Evolutionary conservation across 2,113 vertebrate species (phyloP), one percentile per base, ranked within the genome.

Genomic region (Calidris pygmaea): DNA sequence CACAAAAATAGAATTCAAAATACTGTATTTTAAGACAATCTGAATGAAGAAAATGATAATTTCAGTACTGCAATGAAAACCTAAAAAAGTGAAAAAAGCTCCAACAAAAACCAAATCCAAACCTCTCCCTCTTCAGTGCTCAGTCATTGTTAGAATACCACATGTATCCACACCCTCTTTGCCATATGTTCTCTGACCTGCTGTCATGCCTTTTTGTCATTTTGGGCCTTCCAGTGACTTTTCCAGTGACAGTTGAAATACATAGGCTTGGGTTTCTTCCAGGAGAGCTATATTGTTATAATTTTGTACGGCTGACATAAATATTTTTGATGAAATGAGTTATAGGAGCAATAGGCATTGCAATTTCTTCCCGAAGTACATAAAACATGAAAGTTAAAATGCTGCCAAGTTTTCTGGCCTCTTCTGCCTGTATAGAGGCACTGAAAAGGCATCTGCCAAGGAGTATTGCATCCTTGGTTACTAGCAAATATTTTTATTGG

Each of bases 281-380:
- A 70, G 73, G 34, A 81, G 70, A 79, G 47, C 62, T 87, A 50
- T 58, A 68, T 41, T 90, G 81, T 94, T 94, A 87, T 89, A 89
- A 92, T 95, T 90, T 90, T 93, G 76, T 85, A 47, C 72, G 45
- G 56, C 45, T 90, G 88, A 50, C 83, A 84, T 93, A 95, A 94
- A 96, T 90, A 92, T 93, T 92, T 95, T 89, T 94, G 95, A 90
- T 96, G 43, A 70, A 93, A 94, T 92, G 73, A 92, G 32, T 94
- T 93, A 89, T 26, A 92, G 88, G 35, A 92, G 88, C 30, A 81
- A 81, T 71, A 92, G 75, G 37, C 48, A 94, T 41, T 68, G 86
- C 76, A 93, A 85, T 94, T 93, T 95, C 85, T 87, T 89, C 35
- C 73, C 75, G 47, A 94, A 92, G 72, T 93, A 65, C 45, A 93